phyloP scores from a whole-genome alignment of 2,113 vertebrate genomes.

The Pangasianodon hypophthalmus region DNA sequence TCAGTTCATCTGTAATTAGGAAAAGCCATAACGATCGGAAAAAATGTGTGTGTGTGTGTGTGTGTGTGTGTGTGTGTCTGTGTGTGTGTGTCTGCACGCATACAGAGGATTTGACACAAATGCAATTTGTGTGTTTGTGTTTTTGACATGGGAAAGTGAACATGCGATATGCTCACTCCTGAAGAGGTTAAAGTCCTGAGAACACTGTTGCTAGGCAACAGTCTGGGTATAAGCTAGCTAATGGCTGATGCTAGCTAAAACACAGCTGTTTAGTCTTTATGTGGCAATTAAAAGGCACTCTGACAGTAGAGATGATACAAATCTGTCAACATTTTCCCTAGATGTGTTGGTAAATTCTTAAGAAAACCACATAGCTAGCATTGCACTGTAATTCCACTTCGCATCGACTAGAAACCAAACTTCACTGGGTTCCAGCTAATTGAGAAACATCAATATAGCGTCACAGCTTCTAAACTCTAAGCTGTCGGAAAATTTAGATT shows the following conservation, averaged over 20 bases:
- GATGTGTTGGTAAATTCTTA: neutral
- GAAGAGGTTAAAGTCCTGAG: neutral
- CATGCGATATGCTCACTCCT: neutral
- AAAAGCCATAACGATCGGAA: neutral
- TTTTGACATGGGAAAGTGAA: neutral
- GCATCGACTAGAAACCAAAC: neutral
- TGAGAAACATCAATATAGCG: neutral
- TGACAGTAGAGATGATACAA: neutral
- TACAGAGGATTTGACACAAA: neutral
- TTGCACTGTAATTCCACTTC: neutral
- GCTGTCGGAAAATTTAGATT: too few relatives aligned
- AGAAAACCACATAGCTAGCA: neutral
- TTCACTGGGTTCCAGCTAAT: neutral
- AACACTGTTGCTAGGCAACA: neutral
- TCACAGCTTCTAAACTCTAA: neutral
- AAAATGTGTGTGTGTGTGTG: neutral
- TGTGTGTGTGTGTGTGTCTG: slow-evolving; percentile 1
- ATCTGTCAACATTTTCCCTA: neutral
- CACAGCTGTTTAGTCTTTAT: neutral
- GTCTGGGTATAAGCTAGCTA: neutral
- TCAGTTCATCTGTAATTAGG: slow-evolving; percentile 24
- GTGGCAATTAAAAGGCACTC: neutral
- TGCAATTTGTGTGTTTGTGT: neutral
- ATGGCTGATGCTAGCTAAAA: neutral
- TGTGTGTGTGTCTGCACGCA: neutral